These are phyloP conservation scores for Eleginops maclovinus DNA, from an alignment of 2,113 vertebrate species.

Conservation along the genomic window DNA sequence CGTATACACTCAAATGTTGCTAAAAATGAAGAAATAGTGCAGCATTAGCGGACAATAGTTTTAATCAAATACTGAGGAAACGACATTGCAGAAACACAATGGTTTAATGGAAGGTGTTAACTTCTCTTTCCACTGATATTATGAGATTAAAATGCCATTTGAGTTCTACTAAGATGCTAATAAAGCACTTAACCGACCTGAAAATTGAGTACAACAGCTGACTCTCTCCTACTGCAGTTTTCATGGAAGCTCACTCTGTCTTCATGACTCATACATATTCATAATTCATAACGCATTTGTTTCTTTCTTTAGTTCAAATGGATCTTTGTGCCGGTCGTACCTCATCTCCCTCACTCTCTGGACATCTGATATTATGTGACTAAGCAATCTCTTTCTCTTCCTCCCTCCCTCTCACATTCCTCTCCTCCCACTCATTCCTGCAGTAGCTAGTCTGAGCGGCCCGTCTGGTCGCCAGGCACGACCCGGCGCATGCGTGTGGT, in stretches of 20 bases:
- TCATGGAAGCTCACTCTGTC: slow-evolving; percentile 15
- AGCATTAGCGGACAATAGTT: neutral
- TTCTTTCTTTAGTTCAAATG: neutral
- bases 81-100: too few species aligned
- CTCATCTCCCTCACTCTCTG: neutral
- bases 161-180: neutral
- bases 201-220: neutral
- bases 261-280: slow-evolving; percentile 6
- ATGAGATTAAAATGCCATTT: neutral
- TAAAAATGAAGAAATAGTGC: neutral
- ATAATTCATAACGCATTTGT: slow-evolving; percentile 42
- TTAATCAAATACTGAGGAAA: neutral
- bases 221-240: slow-evolving; percentile 15
- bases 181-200: neutral
- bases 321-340: neutral
- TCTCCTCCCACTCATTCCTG: slow-evolving; percentile 45
- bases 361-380: slow-evolving; percentile 9
- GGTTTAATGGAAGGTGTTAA: neutral
- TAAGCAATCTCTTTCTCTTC: slow-evolving; percentile 13
- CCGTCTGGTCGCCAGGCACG: slow-evolving; percentile 24
- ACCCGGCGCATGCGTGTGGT: neutral
- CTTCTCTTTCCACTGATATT: neutral
- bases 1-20: neutral
- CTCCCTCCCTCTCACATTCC: slow-evolving; percentile 33
- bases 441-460: slow-evolving; percentile 19